A percentile compares a stretch with the other conserved stretches of the same genome.
Conservation (phyloP, 2,797 vertebrate genomes). For the Scleropages formosus region DNA sequence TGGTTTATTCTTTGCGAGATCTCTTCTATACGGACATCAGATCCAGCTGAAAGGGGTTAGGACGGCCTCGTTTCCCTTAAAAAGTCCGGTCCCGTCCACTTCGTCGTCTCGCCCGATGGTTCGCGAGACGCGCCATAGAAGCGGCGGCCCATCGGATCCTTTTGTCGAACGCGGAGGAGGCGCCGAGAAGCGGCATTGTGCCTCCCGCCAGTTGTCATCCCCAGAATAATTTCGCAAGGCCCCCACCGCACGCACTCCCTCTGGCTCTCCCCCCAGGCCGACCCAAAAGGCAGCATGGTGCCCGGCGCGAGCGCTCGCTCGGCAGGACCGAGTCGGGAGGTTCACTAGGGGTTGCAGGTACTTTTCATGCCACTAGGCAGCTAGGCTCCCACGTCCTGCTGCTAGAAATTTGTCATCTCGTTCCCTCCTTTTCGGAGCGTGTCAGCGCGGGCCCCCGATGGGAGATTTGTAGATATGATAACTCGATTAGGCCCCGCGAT, state of each 20-base stretch:
- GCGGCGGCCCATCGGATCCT: background rate
- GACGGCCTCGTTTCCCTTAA: no score
- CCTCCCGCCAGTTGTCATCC: slow-evolving; percentile 24
- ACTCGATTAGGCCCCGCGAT: slow-evolving; percentile 76
- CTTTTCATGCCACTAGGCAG: slow-evolving; percentile 69
- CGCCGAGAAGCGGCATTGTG: slow-evolving; percentile 58
- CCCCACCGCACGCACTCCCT: background rate
- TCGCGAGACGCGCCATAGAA: slow-evolving; percentile 42
- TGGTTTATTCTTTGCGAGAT: no score
- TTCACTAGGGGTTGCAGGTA: slow-evolving; percentile 66
- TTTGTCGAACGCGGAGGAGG: background rate
- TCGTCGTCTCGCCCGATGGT: slow-evolving; percentile 76
- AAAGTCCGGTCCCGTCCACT: slow-evolving; percentile 26
- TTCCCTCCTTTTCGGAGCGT: slow-evolving; percentile 72
- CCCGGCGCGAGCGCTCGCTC: slow-evolving; percentile 66
- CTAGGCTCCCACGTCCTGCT: slow-evolving; percentile 71
- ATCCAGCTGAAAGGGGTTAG: slow-evolving; percentile 60
- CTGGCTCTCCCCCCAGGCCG: slow-evolving; percentile 54
- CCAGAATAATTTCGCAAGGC: background rate
- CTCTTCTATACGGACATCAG: slow-evolving; percentile 53
- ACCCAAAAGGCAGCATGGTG: slow-evolving; percentile 60
- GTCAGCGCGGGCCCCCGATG: slow-evolving; percentile 63
- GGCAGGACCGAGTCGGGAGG: slow-evolving; percentile 61
- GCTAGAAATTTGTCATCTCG: slow-evolving; percentile 87
- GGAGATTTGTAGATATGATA: slow-evolving; percentile 83